Percentiles rank a stretch among this genome's conserved stretches.
These are phyloP conservation scores for Philereme vetulata DNA, from an alignment of 2,888 invertebrate species.

Conservation along the genomic window DNA sequence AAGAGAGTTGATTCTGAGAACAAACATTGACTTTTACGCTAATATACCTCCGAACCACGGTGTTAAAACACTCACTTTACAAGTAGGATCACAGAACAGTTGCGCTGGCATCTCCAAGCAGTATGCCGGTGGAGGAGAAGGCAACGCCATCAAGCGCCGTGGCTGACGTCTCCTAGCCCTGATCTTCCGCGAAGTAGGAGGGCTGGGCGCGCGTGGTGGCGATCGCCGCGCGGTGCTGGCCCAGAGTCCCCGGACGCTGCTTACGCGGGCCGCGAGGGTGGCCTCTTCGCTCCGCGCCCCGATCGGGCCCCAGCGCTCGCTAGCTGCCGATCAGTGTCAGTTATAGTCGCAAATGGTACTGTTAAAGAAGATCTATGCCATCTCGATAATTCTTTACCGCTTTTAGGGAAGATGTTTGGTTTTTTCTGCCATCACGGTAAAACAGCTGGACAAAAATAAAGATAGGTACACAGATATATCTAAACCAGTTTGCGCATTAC, in stretches of 20 bases:
- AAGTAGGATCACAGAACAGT: constrained; percentile 71
- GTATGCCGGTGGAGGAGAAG: constrained; percentile 66
- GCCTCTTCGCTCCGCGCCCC: constrained; percentile 66
- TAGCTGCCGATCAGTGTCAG: constrained; percentile 80
- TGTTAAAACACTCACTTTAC: constrained; percentile 57
- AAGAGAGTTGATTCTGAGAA: too few relatives aligned
- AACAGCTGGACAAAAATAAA: too few relatives aligned
- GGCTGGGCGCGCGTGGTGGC: constrained; percentile 52
- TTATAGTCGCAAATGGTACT: constrained; percentile 46
- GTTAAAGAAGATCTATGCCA: neutral
- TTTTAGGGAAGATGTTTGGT: too few relatives aligned
- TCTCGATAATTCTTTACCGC: neutral
- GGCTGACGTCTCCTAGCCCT: constrained; percentile 71
- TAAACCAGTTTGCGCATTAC: too few relatives aligned
- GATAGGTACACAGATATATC: too few relatives aligned
- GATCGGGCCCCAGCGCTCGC: constrained; percentile 77
- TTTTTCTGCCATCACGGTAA: too few relatives aligned
- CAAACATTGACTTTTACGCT: too few relatives aligned
- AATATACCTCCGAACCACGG: too few relatives aligned
- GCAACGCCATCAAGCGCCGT: constrained; percentile 55
- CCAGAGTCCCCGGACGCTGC: constrained; percentile 63
- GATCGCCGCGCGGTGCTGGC: constrained; percentile 38
- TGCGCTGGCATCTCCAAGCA: constrained; percentile 68
- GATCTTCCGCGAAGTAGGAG: constrained; percentile 67
- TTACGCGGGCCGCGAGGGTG: constrained; percentile 61